Base-by-base conservation (phyloP, 2,888 invertebrate genomes). In the Gonocerus acuteangulatus region DNA sequence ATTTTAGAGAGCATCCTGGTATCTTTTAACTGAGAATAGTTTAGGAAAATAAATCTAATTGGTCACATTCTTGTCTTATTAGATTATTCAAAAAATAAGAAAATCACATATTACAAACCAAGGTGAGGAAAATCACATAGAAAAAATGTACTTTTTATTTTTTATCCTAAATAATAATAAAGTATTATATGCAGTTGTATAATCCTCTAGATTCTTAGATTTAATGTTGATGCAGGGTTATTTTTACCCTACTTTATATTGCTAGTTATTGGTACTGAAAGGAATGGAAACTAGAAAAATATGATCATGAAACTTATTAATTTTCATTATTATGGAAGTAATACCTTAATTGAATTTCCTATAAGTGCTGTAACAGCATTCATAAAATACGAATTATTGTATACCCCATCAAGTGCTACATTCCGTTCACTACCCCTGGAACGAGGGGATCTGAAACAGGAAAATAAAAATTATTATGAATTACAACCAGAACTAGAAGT, bases 361-460 rank as follows among this genome's bases (percentile, higher is more conserved):
- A 94, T 86, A 73, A 91, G 85, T 67, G 87, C 83, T 59, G 90
- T 87, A 65, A 88, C 85, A 48, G 89, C 86, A 79, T 92, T 89
- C 87, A 92, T 90, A 75, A 92, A 91, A 75, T 86, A 85, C 67
- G 86, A 83, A 80, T 94, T 94, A 72, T 84, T 87, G 75, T 93
- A 94, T 60, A 94, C 86, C 66, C 94, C 93, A 72, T 93, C 92
- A 16, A 86, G 83, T 67, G 82, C 79, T 68, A 86, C 80, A 57
- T 44, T 76, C 70, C 87, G 82, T 62, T 77, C 77, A 62, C 73
- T 74, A 11, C 73, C 73, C 68, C 76, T 72, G 69, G 82, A 80
- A 72, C 88, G 82, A 68, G 84, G 84, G 69, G 84, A 81, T 77
- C 86, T 85, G 69, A 39, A 63, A 47, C 19, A 52, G 11, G 21